Base-by-base conservation (phyloP, 2,888 invertebrate species). In the Syrista parreyssii region DNA sequence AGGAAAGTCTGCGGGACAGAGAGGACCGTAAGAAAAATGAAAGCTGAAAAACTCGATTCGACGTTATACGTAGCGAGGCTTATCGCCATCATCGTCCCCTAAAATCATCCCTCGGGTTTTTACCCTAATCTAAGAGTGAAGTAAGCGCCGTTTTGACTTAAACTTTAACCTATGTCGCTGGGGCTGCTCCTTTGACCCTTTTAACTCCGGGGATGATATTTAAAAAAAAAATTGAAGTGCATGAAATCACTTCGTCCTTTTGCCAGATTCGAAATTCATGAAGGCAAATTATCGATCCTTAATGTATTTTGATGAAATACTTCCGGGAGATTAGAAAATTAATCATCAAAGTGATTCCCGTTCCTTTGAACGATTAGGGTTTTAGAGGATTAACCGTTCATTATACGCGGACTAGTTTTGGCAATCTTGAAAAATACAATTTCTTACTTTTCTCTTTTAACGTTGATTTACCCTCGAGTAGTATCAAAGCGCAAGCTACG, bases 371-470 rank as follows among this genome's bases (percentile, higher is more conserved):
- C 23, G 55, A 23, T 55, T 9, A 2, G 55, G 23, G 23, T 15
- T 23, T 23, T 6, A 55, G 2, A 55, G 23, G 23, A 9, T 87
- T 87, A 87, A 87, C 86, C 85, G 86, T 84, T 86, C 84, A 85
- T 83, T 84, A 86, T 80, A 82, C 84, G 83, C 82, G 80, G 84
- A 84, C 55, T 12, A 23, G 23, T 55, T 23, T 34, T 55, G 23
- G 9, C 9, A 55, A 55, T 55, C 23, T 55, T 55, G 9, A 1
- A 23, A 23, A 55, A 55, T 23, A 55, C 2, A 23, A 2, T 9
- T 55, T 55, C 1, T 2, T 55, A 6, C 0, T 55, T 23, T 55
- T 23, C 9, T 1, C 23, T 55, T 55, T 55, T 55, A 55, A 23
- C 23, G 23, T 55, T 55, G 15, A 6, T 23, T 23, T 55, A 23